Base-by-base conservation (phyloP, 2,888 invertebrate genomes). In the Metacarcinus magister region DNA sequence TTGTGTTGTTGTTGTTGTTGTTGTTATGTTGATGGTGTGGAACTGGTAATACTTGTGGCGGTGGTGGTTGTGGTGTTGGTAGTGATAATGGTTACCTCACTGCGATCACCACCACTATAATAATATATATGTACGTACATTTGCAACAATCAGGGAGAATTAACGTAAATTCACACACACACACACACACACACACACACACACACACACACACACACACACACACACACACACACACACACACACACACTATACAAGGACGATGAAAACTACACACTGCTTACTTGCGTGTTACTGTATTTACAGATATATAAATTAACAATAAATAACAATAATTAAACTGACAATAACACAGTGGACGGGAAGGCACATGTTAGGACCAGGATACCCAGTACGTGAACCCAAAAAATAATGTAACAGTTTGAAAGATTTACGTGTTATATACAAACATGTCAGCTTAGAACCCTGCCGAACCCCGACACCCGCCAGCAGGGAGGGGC, bases 251-350 rank as follows among this genome's bases (percentile, higher is more conserved):
- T 1, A 19, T 39, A 32, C 2, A 87, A 39, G 87, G 39, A 39
- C 3, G 13, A 87, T 39, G 16, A 87, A 87, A 28, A 87, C 32
- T 16, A 87, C 87, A 32, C 13, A 16, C 0, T 39, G n/a, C 39
- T 87, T 87, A 39, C 87, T 87, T 87, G 87, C 87, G 87, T 87
- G 87, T 87, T 87, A 87, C 87, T 87, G 87, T 87, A 87, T 87
- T 87, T 87, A 87, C 87, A 87, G 16, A 13, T 8, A 39, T 39
- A 87, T 87, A 87, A 87, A 87, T 87, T 16, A 87, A 39, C 87
- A 87, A 87, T 87, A 87, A 87, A 87, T 87, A 87, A 87, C 87
- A 87, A 87, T 32, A 13, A 32, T 28, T 28, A 32, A 39, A 87
- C 32, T 39, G 39, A 87, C 87, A 87, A 87, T 87, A 87, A 87